Percentiles rank a stretch among this genome's conserved stretches.
These are phyloP conservation scores for Drosophila watanabei DNA, from an alignment of 1,140 invertebrate species.

Conservation along the genomic window DNA sequence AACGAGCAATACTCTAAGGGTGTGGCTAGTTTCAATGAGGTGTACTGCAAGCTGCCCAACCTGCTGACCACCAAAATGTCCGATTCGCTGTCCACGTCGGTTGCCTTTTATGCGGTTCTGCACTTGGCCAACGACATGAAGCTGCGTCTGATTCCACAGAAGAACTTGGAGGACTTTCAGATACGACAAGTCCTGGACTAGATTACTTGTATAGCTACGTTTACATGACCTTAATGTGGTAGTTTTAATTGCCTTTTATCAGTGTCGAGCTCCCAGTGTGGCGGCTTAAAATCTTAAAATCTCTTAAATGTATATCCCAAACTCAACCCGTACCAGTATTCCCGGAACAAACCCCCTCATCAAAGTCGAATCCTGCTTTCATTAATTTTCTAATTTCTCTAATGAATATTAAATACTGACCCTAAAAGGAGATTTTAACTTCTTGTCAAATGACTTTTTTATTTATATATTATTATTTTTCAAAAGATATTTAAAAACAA, in stretches of 20 bases:
- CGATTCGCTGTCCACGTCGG: slow-evolving; percentile 89
- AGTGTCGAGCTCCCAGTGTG: background rate
- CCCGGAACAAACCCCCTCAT: slow-evolving; percentile 1
- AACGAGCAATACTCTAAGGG: slow-evolving; percentile 65
- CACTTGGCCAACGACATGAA: slow-evolving; percentile 92
- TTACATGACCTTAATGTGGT: background rate
- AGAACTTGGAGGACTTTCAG: slow-evolving; percentile 72
- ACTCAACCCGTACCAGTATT: slow-evolving; percentile 46
- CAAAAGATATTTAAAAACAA: background rate
- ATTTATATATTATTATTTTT: background rate
- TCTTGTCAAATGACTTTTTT: background rate
- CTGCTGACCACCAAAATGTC: slow-evolving; percentile 87
- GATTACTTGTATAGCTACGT: background rate
- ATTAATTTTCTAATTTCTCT: background rate
- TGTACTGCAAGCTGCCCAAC: slow-evolving; percentile 88
- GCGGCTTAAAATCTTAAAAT: slow-evolving; percentile 1
- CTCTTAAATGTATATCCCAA: slow-evolving; percentile 1
- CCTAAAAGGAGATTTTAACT: background rate
- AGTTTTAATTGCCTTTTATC: background rate
- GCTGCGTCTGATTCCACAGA: slow-evolving; percentile 71
- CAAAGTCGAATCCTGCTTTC: slow-evolving; percentile 13
- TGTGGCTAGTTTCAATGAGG: slow-evolving; percentile 82
- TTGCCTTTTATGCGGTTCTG: slow-evolving; percentile 91
- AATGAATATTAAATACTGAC: background rate
- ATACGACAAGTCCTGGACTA: slow-evolving; percentile 74